Conservation (phyloP, 2,797 vertebrate genomes). For the Nyctibius grandis region DNA sequence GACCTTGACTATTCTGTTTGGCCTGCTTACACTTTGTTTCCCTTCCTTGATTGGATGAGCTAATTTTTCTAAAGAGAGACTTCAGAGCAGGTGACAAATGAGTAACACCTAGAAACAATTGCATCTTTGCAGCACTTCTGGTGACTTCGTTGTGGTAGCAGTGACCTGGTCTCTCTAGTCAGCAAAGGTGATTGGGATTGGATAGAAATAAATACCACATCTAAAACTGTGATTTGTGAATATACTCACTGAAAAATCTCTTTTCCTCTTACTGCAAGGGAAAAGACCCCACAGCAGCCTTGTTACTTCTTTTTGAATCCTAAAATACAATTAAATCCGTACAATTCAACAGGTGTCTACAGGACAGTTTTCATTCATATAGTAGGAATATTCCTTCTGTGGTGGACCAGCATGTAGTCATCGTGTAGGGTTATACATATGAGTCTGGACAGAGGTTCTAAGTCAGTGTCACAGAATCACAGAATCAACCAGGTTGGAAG, state of each 20-base stretch:
- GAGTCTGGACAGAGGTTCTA: neutral
- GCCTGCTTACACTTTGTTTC: neutral
- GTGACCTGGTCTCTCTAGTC: neutral
- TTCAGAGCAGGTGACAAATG: neutral
- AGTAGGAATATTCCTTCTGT: neutral
- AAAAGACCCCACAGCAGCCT: neutral
- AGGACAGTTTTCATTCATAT: neutral
- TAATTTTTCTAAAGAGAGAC: neutral
- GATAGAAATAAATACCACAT: neutral
- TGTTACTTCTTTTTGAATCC: neutral
- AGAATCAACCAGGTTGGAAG: no score
- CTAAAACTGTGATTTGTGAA: neutral
- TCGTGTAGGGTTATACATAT: neutral
- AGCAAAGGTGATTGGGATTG: neutral
- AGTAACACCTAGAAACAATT: neutral
- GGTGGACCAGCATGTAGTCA: fast-evolving
- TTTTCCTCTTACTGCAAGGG: neutral
- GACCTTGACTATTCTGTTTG: neutral
- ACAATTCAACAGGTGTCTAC: neutral
- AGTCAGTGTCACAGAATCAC: neutral
- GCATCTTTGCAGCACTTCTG: neutral
- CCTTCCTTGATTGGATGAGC: neutral
- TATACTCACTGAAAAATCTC: neutral
- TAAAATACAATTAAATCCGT: neutral
- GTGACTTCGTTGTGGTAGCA: neutral